A percentile compares a stretch with the other conserved stretches of the same genome.
phyloP scores from a whole-genome alignment of 2,888 invertebrate genomes.

The Emmelina monodactyla region DNA sequence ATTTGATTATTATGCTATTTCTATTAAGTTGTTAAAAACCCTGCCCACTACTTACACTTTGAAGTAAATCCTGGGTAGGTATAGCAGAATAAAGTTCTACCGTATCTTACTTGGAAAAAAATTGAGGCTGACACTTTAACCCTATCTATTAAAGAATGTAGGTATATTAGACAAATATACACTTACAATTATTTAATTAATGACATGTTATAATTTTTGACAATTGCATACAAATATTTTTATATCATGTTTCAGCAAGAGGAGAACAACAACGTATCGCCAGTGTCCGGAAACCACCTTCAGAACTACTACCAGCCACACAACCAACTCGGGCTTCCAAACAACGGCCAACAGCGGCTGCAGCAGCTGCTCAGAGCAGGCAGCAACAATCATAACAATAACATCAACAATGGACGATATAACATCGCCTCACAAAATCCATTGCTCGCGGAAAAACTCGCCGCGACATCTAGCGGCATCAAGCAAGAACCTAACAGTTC shows the following conservation, averaged over 20 bases:
- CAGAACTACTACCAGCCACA: slow-evolving; percentile 53
- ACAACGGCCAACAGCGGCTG: slow-evolving; percentile 50
- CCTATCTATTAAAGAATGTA: too few relatives aligned
- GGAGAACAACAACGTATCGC: slow-evolving; percentile 60
- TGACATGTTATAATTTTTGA: too few relatives aligned
- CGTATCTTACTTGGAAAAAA: too few relatives aligned
- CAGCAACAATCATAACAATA: slow-evolving; percentile 50
- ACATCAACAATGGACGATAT: slow-evolving; percentile 69
- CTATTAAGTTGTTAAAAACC: too few relatives aligned
- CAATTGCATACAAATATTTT: too few relatives aligned
- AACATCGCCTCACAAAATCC: slow-evolving; percentile 89
- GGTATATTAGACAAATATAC: too few relatives aligned
- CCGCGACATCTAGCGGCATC: slow-evolving; percentile 76
- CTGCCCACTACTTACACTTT: too few relatives aligned
- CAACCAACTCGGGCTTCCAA: slow-evolving; percentile 40
- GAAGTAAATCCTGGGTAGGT: too few relatives aligned
- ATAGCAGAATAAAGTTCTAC: too few relatives aligned
- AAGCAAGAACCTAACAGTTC: slow-evolving; percentile 61
- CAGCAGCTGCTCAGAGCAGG: slow-evolving; percentile 56
- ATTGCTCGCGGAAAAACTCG: slow-evolving; percentile 80
- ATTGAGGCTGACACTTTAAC: too few relatives aligned
- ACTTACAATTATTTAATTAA: background rate
- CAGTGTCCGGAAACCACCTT: slow-evolving; percentile 46
- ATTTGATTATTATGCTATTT: background rate
- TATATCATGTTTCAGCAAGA: slow-evolving; percentile 51